Evolutionary conservation across 92 coral and sea anemone genomes (phyloP), one percentile per base, ranked within the genome.

Genomic region (Plumapathes pennacea): DNA sequence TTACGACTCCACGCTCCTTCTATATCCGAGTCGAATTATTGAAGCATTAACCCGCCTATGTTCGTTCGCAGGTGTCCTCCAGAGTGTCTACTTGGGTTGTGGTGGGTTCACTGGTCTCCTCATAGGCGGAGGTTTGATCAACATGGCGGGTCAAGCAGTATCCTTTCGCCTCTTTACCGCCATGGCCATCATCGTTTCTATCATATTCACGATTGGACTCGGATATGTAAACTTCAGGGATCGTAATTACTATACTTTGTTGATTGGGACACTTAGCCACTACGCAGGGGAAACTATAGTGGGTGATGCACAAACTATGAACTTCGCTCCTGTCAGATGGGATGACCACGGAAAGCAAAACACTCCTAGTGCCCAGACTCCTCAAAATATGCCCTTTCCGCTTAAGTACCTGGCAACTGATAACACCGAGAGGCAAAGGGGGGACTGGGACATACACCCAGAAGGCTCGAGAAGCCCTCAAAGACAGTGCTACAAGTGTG

Each of bases 151-250:
- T 11, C 80, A 83, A 38, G 82, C 71, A 30, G 56, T 83, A 14
- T 75, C 90, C 8, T 78, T 87, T 20, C 96, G 96, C 64, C 78
- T 81, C 19, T 81, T 90, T 60, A 72, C 96, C 7, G 76, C 85
- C 32, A 23, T 67, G 21, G 74, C 90, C 10, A 74, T 90, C 22
- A 17, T 60, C 0, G 62, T 68, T 19, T 69, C 83, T 37, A 56
- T 67, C 12, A 42, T 71, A 24, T 87, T 83, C 60, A 82, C 89
- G 9, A 18, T 67, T 58, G 90, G 96, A 9, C 74, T 87, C 17
- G 63, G 72, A 83, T 64, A 72, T 27, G 72, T 78, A 22, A 73
- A 87, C 52, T 69, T 71, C 20, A 53, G 64, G 33, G 80, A 83
- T 10, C 38, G 69, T 5, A 87, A 83, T 37, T 87, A 77, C 24